Evolutionary conservation across 1,140 invertebrate genomes (phyloP).

Genomic region (Calycopis cecrops): DNA sequence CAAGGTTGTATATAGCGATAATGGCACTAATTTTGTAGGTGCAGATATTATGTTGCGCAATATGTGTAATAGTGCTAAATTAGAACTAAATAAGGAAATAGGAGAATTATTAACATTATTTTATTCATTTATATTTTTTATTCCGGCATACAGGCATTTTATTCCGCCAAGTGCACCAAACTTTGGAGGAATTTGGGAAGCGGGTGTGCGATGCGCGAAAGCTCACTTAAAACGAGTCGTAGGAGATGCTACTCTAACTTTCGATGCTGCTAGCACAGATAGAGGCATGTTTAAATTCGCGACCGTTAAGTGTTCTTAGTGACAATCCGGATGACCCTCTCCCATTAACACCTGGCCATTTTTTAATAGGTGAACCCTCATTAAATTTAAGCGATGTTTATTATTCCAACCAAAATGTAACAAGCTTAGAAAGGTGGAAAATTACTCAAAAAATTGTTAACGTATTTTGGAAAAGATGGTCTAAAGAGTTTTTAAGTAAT

Average conservation of each 20-base stretch:
- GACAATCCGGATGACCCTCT: too few species aligned
- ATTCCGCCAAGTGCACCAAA: constrained; percentile 15
- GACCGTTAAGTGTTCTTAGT: neutral
- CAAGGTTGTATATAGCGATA: constrained; percentile 13
- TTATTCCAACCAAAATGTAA: too few species aligned
- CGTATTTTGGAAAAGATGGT: too few species aligned
- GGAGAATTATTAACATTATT: neutral
- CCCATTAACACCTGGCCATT: too few species aligned
- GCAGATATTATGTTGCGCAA: neutral
- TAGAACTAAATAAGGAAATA: neutral
- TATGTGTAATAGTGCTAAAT: neutral
- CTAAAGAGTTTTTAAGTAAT: too few species aligned
- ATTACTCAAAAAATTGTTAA: too few species aligned
- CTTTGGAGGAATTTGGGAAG: constrained; percentile 23
- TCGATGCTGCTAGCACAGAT: neutral
- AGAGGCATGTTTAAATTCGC: neutral
- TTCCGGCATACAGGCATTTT: constrained; percentile 13
- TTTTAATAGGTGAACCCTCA: too few species aligned
- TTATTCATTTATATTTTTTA: too few species aligned
- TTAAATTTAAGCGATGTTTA: too few species aligned
- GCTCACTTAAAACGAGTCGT: constrained; percentile 5
- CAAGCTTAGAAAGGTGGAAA: too few species aligned
- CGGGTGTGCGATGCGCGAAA: constrained; percentile 11
- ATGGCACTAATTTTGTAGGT: too few species aligned
- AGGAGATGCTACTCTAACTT: neutral